Conservation (phyloP, 1,140 invertebrate genomes). For the Drosophila nannoptera region DNA sequence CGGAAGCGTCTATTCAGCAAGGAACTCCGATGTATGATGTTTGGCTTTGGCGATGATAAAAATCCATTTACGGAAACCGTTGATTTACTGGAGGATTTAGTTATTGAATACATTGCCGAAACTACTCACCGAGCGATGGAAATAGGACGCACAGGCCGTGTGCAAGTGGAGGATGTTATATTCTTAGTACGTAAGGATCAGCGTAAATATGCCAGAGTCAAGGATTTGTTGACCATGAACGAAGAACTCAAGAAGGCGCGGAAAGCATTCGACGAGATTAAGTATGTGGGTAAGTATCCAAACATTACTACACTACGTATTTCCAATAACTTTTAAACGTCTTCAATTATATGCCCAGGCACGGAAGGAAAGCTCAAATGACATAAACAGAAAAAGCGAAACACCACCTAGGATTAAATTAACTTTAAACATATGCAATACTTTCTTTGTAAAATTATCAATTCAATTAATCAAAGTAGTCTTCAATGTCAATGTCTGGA, state of each 20-base stretch:
- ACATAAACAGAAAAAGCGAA: conserved; percentile 51
- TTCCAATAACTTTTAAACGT: neutral
- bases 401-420: conserved; percentile 25
- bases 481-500: conserved; percentile 97
- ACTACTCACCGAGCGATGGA: conserved; percentile 97
- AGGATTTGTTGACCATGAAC: conserved; percentile 98
- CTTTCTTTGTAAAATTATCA: conserved; percentile 18
- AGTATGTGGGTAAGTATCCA: conserved; percentile 84
- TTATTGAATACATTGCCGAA: conserved; percentile 98
- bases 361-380: conserved; percentile 77
- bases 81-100: conserved; percentile 97
- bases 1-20: conserved; percentile 93
- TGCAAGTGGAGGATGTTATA: conserved; percentile 98
- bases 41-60: conserved; percentile 99
- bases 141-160: conserved; percentile 94
- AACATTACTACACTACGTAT: neutral
- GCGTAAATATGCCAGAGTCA: conserved; percentile 98
- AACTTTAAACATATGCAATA: conserved; percentile 14
- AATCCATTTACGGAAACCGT: conserved; percentile 99
- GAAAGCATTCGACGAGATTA: conserved; percentile 99
- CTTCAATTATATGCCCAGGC: conserved; percentile 34
- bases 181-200: conserved; percentile 98
- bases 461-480: conserved; percentile 95
- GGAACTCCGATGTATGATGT: conserved; percentile 99
- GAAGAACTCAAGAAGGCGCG: conserved; percentile 99